Evolutionary conservation across 2,888 invertebrate species (phyloP).

Genomic region (Orchesellides sinensis): DNA sequence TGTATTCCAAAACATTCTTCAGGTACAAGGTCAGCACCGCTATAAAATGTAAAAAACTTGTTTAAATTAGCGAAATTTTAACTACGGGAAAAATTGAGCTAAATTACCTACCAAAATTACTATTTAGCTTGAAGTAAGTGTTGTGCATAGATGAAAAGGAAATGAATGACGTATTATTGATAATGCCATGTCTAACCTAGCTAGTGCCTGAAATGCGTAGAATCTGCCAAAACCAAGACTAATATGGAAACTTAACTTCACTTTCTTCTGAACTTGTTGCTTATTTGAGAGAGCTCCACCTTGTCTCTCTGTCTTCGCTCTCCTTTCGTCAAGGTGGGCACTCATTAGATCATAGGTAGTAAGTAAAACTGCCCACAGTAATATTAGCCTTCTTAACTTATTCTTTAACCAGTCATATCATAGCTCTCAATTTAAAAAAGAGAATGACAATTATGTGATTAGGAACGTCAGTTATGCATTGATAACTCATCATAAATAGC

Average conservation of each 20-base stretch:
- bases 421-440: too few relatives aligned
- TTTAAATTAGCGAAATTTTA: background rate
- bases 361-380: constrained; percentile 4
- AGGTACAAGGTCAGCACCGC: constrained; percentile 80
- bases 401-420: too few relatives aligned
- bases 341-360: background rate
- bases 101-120: background rate
- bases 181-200: background rate
- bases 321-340: background rate
- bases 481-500: too few relatives aligned
- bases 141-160: background rate
- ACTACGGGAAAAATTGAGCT: too few relatives aligned
- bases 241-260: background rate
- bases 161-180: background rate
- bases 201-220: too few relatives aligned
- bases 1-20: constrained; percentile 77
- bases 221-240: background rate
- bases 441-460: too few relatives aligned
- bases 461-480: too few relatives aligned
- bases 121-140: too few relatives aligned
- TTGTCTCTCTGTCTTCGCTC: background rate
- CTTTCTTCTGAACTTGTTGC: background rate
- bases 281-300: background rate
- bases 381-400: too few relatives aligned
- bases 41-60: constrained; percentile 75